Evolutionary conservation across 2,113 vertebrate species (phyloP), one percentile per base, ranked within the genome.

Genomic region (Terrapene triunguis): DNA sequence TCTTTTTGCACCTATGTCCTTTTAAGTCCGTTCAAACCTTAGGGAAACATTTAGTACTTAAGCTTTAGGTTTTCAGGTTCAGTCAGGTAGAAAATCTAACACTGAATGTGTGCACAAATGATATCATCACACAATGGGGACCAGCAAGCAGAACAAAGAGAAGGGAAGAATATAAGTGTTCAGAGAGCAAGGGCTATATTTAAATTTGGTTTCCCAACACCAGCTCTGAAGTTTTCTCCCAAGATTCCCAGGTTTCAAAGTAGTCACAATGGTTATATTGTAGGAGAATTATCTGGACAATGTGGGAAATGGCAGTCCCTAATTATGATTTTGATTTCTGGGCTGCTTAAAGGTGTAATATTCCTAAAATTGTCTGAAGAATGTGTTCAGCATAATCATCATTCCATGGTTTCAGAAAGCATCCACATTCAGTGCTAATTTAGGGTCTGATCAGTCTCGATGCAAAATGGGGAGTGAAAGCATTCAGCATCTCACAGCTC

Each of bases 11-110:
- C 96, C 97, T 93, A 97, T 93, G 97, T 98, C 96, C 98, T 98
- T 98, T 95, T 92, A 97, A 97, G 97, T 97, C 95, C 96, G 96
- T 98, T 98, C 96, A 98, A 97, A 98, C 98, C 97, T 98, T 97
- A 98, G 98, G 97, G 98, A 98, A 98, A 99, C 98, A 98, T 98
- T 98, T 98, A 98, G 98, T 98, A 98, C 98, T 99, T 99, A 99
- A 97, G 95, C 96, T 90, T 59, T 93, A 94, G 97, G 98, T 98
- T 98, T 99, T 99, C 98, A 98, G 97, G 98, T 97, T 98, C 98
- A 98, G 97, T 98, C 98, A 98, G 93, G 98, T 98, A 98, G 98
- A 99, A 99, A 99, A 99, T 98, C 96, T 97, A 98, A 98, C 96
- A 97, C 92, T 98, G 98, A 99, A 98, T 98, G 97, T 97, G 97